Evolutionary conservation across 2,888 invertebrate species (phyloP).

Genomic region (Nymphalis c-album): DNA sequence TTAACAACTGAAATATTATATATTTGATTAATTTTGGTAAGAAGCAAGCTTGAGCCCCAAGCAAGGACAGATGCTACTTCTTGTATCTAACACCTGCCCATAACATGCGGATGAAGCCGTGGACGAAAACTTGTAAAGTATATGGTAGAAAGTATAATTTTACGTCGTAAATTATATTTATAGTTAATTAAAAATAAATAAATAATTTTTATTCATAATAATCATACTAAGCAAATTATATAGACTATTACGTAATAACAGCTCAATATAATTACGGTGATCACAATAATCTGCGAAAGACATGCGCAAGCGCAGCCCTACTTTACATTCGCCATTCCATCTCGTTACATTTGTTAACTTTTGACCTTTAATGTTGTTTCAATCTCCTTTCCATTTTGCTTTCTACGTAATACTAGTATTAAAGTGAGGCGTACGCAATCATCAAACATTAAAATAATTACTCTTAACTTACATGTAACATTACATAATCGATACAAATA

Average conservation of each 20-base stretch:
- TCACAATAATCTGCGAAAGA: not conserved
- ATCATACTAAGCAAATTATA: no score
- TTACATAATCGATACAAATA: not conserved
- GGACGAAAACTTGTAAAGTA: no score
- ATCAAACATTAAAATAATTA: not conserved
- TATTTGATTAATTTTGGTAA: no score
- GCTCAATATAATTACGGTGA: not conserved
- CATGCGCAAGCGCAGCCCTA: slow-evolving; percentile 32
- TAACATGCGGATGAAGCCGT: no score
- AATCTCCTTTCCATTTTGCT: slow-evolving; percentile 27
- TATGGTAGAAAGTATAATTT: no score
- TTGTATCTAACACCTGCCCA: no score
- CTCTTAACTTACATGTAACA: not conserved
- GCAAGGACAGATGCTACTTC: no score
- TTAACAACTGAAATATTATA: no score
- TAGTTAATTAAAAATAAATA: not conserved
- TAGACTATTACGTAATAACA: not conserved
- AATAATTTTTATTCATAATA: not conserved
- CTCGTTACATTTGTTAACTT: slow-evolving; percentile 29
- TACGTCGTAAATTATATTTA: not conserved
- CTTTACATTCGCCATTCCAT: slow-evolving; percentile 14
- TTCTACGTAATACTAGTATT: slow-evolving; percentile 19
- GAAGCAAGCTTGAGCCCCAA: no score
- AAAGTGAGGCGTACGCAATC: not conserved
- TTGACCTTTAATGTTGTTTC: slow-evolving; percentile 26